Percentiles rank a stretch among this genome's conserved stretches.
phyloP scores from a whole-genome alignment of 2,113 vertebrate genomes.

The Geococcyx californianus region DNA sequence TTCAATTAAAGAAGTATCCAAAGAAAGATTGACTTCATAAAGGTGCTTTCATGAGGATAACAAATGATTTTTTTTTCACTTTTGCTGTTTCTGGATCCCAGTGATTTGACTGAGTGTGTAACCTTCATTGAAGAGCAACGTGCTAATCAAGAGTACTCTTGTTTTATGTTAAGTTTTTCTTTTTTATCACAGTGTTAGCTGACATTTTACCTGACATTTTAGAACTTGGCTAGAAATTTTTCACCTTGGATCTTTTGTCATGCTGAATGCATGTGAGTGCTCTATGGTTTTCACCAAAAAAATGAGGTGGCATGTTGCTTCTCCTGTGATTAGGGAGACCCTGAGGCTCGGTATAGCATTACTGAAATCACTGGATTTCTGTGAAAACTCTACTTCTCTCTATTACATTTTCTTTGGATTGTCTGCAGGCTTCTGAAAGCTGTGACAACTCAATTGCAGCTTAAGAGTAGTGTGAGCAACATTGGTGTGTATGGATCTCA shows the following conservation, averaged over 20 bases:
- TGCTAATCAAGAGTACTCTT: neutral
- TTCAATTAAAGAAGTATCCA: neutral
- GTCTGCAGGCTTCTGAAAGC: neutral
- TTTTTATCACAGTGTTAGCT: neutral
- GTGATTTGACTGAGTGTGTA: neutral
- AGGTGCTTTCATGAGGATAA: neutral
- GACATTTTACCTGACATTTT: constrained; percentile 24
- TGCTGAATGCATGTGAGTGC: neutral
- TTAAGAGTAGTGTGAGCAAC: neutral
- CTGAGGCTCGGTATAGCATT: neutral
- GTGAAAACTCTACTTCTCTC: neutral
- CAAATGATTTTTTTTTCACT: neutral
- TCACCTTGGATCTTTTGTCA: neutral
- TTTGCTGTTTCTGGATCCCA: neutral
- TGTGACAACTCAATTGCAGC: neutral
- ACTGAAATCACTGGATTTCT: neutral
- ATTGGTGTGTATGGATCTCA: fast-evolving
- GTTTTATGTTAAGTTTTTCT: neutral
- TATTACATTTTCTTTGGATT: neutral
- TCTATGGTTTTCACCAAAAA: neutral
- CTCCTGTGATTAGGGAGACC: neutral
- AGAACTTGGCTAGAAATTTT: neutral
- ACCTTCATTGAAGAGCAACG: neutral
- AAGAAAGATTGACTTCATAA: neutral
- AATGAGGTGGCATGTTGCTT: neutral